Conservation (phyloP, 2,888 invertebrate genomes). For the Agrotis exclamationis region DNA sequence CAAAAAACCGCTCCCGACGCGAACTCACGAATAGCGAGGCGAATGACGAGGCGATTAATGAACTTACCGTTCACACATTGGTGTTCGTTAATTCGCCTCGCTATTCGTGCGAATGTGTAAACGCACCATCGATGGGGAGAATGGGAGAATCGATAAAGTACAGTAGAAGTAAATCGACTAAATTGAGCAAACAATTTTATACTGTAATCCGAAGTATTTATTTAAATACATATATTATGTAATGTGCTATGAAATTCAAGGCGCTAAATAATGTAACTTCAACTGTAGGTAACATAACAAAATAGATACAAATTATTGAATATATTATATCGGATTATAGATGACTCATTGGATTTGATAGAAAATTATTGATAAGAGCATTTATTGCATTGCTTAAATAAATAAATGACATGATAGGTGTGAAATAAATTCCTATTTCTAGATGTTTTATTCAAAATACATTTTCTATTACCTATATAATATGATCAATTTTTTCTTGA, state of each 20-base stretch:
- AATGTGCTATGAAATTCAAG: neutral
- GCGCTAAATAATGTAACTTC: too few species aligned
- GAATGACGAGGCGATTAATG: too few species aligned
- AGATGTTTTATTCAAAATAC: neutral
- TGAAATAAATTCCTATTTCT: neutral
- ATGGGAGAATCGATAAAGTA: too few species aligned
- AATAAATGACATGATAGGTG: neutral
- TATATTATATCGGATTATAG: constrained; percentile 2
- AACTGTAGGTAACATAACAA: too few species aligned
- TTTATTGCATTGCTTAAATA: neutral
- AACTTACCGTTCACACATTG: too few species aligned
- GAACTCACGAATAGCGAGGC: too few species aligned
- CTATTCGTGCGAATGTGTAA: too few species aligned
- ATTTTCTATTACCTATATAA: neutral
- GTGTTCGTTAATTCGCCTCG: too few species aligned
- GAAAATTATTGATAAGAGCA: constrained; percentile 6
- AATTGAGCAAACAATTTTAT: neutral
- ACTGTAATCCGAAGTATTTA: neutral
- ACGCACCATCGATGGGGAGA: too few species aligned
- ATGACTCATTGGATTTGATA: constrained; percentile 16
- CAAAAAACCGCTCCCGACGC: too few species aligned
- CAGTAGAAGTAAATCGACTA: constrained; percentile 37
- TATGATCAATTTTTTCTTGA: constrained; percentile 17
- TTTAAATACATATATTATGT: too few species aligned
- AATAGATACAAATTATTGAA: too few species aligned